Evolutionary conservation across 2,797 vertebrate genomes (phyloP), one percentile per base, ranked within the genome.

Genomic region (Melanotaenia maccullochi): DNA sequence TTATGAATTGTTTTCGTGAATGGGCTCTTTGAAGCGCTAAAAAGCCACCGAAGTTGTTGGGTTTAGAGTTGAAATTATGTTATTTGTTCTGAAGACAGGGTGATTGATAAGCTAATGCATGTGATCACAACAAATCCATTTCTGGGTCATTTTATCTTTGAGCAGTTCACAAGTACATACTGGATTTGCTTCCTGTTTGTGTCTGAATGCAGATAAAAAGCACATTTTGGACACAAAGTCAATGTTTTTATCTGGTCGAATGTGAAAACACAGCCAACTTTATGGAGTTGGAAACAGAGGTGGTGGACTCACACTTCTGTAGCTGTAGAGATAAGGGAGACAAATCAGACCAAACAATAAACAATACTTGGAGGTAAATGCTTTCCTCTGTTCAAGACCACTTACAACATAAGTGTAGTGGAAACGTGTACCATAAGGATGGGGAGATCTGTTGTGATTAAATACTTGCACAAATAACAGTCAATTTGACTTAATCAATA

Each of bases 191-290:
- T 68, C 14, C 24, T 56, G 59, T 73, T 75, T 73, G 57, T 30
- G 40, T 72, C 56, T 57, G 25, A 71, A 61, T 44, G 18, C 42
- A 81, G 71, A 83, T 81, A 47, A 70, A 75, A 74, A 52, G 30
- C 22, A 61, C 5, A 79, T 76, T 78, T 78, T 60, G 51, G 52
- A 63, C 70, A 60, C 57, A 62, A 64, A 72, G 55, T 32, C 35
- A 0, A 55, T 71, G 60, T 58, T 86, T 81, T 76, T 71, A 65
- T 84, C 62, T 51, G 2, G 59, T 25, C 28, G 40, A 71, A 75
- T 60, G 40, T 75, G 47, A 32, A 80, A 71, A 65, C 57, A 22
- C 20, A 55, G 62, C 58, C 35, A 72, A 44, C 32, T 67, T 75
- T 55, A 56, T 61, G 56, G 32, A 62, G 58, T 22, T 30, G 36